Evolutionary conservation across 2,888 invertebrate genomes (phyloP).

Genomic region (Tipula lateralis): DNA sequence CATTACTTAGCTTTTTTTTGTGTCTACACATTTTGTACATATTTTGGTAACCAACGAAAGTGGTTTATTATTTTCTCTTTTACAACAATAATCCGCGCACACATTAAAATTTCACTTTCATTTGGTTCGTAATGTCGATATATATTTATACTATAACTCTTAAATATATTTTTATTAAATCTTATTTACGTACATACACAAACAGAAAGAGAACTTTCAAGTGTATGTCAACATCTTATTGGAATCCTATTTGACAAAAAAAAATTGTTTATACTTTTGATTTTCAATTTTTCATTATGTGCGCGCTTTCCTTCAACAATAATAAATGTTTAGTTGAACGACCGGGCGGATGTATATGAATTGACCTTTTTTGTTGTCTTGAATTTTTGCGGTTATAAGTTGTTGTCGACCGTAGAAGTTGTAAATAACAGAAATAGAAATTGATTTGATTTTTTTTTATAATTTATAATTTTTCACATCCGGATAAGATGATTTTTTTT

Average conservation of each 20-base stretch:
- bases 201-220: background rate
- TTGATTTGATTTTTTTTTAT: background rate
- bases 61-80: background rate
- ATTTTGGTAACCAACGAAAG: background rate
- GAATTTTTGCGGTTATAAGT: background rate
- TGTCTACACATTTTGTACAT: too few relatives aligned
- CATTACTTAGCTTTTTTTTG: background rate
- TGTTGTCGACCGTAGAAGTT: background rate
- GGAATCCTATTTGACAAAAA: background rate
- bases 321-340: background rate
- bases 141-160: background rate
- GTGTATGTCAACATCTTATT: background rate
- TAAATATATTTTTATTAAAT: background rate
- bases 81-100: background rate
- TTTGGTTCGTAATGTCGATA: background rate
- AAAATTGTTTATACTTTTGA: background rate
- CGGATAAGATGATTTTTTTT: background rate
- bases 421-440: background rate
- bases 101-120: background rate
- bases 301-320: background rate
- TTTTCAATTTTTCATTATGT: background rate
- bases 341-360: background rate
- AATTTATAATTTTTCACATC: background rate
- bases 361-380: background rate
- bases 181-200: too few relatives aligned